A percentile compares a stretch with the other conserved stretches of the same genome.
Evolutionary conservation across 2,888 invertebrate species (phyloP).

Genomic region (Stenoptilia bipunctidactyla): DNA sequence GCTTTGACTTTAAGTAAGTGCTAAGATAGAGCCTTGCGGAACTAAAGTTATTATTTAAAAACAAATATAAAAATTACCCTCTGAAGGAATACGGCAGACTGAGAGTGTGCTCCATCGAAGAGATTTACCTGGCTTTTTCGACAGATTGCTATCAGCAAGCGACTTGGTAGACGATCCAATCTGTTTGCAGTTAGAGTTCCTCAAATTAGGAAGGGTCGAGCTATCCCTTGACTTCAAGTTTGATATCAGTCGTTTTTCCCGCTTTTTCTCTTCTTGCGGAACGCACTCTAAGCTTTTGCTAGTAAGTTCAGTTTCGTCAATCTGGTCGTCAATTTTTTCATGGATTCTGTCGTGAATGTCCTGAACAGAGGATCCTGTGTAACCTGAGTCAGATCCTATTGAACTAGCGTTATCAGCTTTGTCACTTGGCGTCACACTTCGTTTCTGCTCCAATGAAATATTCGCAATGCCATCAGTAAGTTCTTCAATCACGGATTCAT

Average conservation of each 20-base stretch:
- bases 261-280: conserved; percentile 10
- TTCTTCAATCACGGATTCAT: neutral
- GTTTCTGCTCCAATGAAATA: conserved; percentile 11
- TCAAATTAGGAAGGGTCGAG: conserved; percentile 3
- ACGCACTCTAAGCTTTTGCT: neutral
- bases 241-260: conserved; percentile 10
- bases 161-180: neutral
- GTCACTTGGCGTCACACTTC: conserved; percentile 18
- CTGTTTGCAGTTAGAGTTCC: too few species aligned
- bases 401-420: conserved; percentile 30
- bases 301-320: conserved; percentile 2
- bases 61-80: conserved; percentile 22
- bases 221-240: neutral
- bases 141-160: neutral
- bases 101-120: conserved; percentile 44
- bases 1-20: too few species aligned
- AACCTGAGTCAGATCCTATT: conserved; percentile 40
- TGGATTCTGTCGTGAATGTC: conserved; percentile 25
- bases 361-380: conserved; percentile 31
- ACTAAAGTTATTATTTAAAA: too few species aligned
- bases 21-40: too few species aligned
- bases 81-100: conserved; percentile 4
- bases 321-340: conserved; percentile 11
- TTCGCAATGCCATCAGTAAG: neutral
- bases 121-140: conserved; percentile 25